These are phyloP conservation scores for Rousettus leschenaultii DNA, from an alignment of 2,113 vertebrate genomes.

Conservation along the genomic window DNA sequence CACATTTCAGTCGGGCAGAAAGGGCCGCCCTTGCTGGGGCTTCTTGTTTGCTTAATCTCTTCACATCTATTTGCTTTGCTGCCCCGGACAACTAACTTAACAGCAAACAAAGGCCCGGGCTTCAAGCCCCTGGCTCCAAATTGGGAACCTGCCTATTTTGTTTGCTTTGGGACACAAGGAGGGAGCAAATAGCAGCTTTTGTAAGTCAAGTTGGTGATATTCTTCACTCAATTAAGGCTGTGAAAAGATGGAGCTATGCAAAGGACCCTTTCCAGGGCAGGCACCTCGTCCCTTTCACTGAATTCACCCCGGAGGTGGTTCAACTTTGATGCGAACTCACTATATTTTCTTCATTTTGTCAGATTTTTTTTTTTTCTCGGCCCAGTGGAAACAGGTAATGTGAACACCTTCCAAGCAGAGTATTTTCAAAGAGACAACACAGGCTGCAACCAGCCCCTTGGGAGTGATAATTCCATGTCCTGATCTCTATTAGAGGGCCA, in stretches of 20 bases:
- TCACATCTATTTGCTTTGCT: conserved; percentile 76
- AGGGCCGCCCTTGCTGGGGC: background rate
- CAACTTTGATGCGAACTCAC: conserved; percentile 46
- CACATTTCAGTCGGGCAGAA: conserved; percentile 25
- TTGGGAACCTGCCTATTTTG: conserved; percentile 72
- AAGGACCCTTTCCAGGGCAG: conserved; percentile 57
- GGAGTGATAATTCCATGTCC: conserved; percentile 19
- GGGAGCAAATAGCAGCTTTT: conserved; percentile 69
- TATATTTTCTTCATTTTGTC: conserved; percentile 13
- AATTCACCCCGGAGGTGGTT: background rate
- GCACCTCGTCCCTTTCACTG: conserved; percentile 47
- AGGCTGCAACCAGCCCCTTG: background rate
- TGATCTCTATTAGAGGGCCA: background rate
- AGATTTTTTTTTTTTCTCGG: background rate
- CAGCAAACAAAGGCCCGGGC: conserved; percentile 69
- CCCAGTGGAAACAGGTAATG: background rate
- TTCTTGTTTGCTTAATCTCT: conserved; percentile 76
- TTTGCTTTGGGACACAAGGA: conserved; percentile 75
- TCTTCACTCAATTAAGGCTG: conserved; percentile 70
- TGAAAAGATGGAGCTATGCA: conserved; percentile 70
- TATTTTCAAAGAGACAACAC: conserved; percentile 54
- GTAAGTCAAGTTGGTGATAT: conserved; percentile 46
- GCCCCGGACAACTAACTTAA: conserved; percentile 73
- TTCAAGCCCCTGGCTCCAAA: conserved; percentile 68
- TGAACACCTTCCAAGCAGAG: conserved; percentile 43